Evolutionary conservation across 2,888 invertebrate species (phyloP), one percentile per base, ranked within the genome.

Genomic region (Leptothorax acervorum): DNA sequence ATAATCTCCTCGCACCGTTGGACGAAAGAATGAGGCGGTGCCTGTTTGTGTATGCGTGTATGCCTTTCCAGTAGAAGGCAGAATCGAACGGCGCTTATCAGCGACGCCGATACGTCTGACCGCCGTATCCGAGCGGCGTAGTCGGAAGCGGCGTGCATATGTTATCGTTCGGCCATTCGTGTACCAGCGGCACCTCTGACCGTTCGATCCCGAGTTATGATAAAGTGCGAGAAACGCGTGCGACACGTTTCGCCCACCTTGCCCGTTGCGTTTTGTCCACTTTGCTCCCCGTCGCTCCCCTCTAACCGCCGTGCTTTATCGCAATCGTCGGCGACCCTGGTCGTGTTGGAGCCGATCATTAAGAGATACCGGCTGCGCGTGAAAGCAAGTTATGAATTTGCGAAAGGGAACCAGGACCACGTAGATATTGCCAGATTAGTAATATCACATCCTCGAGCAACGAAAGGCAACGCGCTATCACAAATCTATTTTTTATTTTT

Each of bases 191-290:
- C 89, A 86, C 88, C 84, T 89, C 85, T 65, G 68, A 76, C 81
- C 81, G 60, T 42, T 31, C 79, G 89, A 89, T 89, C 63, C 70
- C 65, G 71, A 82, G 88, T 87, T 85, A 86, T 74, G 89, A 89
- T 89, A 89, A 89, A 85, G 83, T 83, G 89, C 85, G 89, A 89
- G 89, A 89, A 89, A 89, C 88, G 87, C 89, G 87, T 75, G 87
- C 88, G 87, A 79, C 88, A 87, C 76, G 89, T 88, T 88, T 89
- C 89, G 85, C 85, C 48, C 66, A 31, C 66, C 66, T 45, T 68
- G 23, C 45, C 5, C 86, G 75, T 87, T 74, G 85, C 86, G 82
- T 87, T 88, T 88, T 82, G 86, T 87, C 63, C 89, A 76, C 87
- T 83, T 79, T 82, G 62, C 76, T 45, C 51, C 9, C 63, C 65